Base-by-base conservation (phyloP, 2,797 vertebrate genomes). In the Forpus xanthops region DNA sequence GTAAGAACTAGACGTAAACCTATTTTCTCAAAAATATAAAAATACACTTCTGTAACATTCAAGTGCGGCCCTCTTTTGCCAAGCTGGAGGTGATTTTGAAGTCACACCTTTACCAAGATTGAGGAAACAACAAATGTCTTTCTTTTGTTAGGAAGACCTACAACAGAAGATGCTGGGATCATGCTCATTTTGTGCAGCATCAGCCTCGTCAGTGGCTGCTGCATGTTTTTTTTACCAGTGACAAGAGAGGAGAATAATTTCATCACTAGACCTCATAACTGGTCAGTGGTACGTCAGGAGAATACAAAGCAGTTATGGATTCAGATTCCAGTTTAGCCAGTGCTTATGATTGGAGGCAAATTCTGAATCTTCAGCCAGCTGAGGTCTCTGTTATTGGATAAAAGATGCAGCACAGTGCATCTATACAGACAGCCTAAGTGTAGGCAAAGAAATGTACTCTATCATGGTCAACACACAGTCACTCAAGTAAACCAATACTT, bases 231-330 rank as follows among this genome's bases (percentile, higher is more conserved):
- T 85, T 61, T 24, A 44, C 28, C 35, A 74, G 27, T 39, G 18
- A 21, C 28, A 78, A 49, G 33, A 86, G 21, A 87, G 49, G 7
- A 35, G 49, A 75, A 56, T 56, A 37, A 64, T 67, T 33, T 28
- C 11, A 80, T 52, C 16, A 27, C 7, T 75, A 53, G 3, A 41
- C 19, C 16, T 68, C n/a, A 8, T 45, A 70, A 44, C 35, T 42
- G 24, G 21, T 39, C 2, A 0, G 31, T 64, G 24, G 11, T 61
- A 28, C 7, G 5, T 28, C 1, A 0, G 39, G 24, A 66, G 28
- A 76, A 82, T 45, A 62, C 2, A 7, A 84, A 72, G 20, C 35
- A 85, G 27, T 6, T 50, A 31, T 50, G 24, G 23, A 31, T 81
- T 89, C 41, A 49, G 55, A 89, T 15, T 56, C 17, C 28, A 27